Percentiles rank a stretch among this genome's conserved stretches.
Conservation (phyloP, 1,140 invertebrate species). For the Saccostrea glomerata region DNA sequence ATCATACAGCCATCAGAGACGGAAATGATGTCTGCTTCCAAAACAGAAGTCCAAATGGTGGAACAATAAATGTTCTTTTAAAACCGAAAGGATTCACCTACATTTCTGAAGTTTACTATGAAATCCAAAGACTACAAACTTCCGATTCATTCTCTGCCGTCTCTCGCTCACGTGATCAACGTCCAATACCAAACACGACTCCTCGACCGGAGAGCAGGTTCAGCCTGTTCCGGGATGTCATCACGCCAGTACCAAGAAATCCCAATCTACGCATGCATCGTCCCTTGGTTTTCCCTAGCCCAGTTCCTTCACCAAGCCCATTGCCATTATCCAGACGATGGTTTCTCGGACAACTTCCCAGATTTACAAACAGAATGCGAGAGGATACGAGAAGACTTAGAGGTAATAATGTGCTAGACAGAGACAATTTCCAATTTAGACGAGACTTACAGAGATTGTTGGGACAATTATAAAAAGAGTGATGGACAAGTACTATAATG, state of each 20-base stretch:
- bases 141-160: neutral
- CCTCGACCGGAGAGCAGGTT: neutral
- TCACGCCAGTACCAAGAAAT: neutral
- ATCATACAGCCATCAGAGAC: neutral
- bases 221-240: neutral
- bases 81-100: slow-evolving; percentile 5
- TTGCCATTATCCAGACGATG: slow-evolving; percentile 1
- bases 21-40: slow-evolving; percentile 14
- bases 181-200: neutral
- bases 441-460: neutral
- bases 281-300: neutral
- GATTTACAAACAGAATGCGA: neutral
- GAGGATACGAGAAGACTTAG: neutral
- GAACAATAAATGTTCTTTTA: neutral
- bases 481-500: too few relatives aligned
- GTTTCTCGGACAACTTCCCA: neutral
- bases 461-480: neutral
- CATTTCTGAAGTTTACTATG: slow-evolving; percentile 19
- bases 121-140: slow-evolving; percentile 11
- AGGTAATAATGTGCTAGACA: neutral
- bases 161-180: neutral
- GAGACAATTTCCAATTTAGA: neutral
- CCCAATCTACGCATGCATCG: neutral
- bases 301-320: neutral
- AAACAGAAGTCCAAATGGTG: neutral